phyloP scores from a whole-genome alignment of 2,888 invertebrate species.

The Platynereis dumerilii region DNA sequence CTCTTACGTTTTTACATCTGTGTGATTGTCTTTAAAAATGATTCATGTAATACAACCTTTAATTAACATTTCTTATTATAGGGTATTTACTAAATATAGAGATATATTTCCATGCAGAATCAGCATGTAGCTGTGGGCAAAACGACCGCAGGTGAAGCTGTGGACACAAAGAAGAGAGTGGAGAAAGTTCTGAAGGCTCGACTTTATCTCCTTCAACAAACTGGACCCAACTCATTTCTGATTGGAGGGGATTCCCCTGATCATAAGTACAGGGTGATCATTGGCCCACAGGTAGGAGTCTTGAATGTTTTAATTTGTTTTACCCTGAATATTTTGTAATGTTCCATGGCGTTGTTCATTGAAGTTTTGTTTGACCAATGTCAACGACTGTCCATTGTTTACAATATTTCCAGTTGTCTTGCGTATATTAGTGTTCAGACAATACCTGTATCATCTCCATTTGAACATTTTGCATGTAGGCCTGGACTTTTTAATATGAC shows the following conservation, averaged over 20 bases:
- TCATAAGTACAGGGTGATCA: constrained; percentile 65
- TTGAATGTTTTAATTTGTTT: neutral
- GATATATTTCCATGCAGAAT: too few relatives aligned
- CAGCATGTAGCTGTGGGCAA: too few relatives aligned
- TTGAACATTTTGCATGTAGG: too few relatives aligned
- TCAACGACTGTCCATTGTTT: neutral
- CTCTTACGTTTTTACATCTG: too few relatives aligned
- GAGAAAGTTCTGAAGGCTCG: constrained; percentile 61
- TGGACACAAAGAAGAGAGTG: constrained; percentile 49
- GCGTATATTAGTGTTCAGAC: too few relatives aligned
- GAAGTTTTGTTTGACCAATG: neutral
- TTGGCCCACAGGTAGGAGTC: constrained; percentile 65
- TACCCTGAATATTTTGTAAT: neutral
- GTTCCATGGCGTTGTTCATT: neutral
- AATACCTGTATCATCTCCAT: too few relatives aligned
- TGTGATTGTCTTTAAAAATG: too few relatives aligned
- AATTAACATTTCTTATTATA: too few relatives aligned
- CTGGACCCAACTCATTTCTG: constrained; percentile 65
- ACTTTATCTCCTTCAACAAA: constrained; percentile 64
- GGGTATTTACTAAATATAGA: too few relatives aligned
- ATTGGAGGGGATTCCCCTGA: constrained; percentile 65
- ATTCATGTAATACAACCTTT: too few relatives aligned
- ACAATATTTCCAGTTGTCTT: neutral
- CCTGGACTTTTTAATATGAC: too few relatives aligned
- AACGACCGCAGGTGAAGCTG: constrained; percentile 11